A percentile compares a stretch with the other conserved stretches of the same genome.
Evolutionary conservation across 2,888 invertebrate genomes (phyloP).

Genomic region (Molorchus minor): DNA sequence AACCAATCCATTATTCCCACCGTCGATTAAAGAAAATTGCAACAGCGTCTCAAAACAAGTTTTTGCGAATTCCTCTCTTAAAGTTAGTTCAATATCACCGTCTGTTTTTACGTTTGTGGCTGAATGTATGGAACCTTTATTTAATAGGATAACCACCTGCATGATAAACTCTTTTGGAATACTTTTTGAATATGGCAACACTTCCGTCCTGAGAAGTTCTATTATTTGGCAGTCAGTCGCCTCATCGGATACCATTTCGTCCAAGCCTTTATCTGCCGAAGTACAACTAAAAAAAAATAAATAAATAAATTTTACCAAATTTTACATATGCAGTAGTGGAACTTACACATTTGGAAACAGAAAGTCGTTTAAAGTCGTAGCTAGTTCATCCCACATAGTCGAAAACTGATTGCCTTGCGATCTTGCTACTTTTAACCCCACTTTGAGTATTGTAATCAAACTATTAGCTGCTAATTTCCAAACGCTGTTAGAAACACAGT

Average conservation of each 20-base stretch:
- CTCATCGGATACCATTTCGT: slow-evolving; percentile 74
- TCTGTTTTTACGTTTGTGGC: slow-evolving; percentile 74
- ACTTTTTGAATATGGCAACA: slow-evolving; percentile 79
- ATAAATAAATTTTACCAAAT: too few relatives aligned
- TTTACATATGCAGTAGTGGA: slow-evolving; percentile 11
- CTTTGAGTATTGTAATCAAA: slow-evolving; percentile 79
- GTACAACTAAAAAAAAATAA: slow-evolving; percentile 60
- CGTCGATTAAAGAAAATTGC: slow-evolving; percentile 89
- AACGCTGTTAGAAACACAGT: slow-evolving; percentile 79
- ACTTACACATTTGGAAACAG: slow-evolving; percentile 84
- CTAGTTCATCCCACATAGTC: slow-evolving; percentile 87
- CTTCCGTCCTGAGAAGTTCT: slow-evolving; percentile 81
- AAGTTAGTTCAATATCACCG: slow-evolving; percentile 80
- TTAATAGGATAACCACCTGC: slow-evolving; percentile 82
- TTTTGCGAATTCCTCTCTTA: slow-evolving; percentile 95
- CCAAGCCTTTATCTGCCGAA: slow-evolving; percentile 68
- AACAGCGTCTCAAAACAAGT: slow-evolving; percentile 95
- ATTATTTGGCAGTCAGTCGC: slow-evolving; percentile 85
- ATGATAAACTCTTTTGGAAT: slow-evolving; percentile 85
- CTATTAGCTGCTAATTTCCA: slow-evolving; percentile 86
- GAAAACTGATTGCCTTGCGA: slow-evolving; percentile 77
- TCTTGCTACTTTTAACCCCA: slow-evolving; percentile 88
- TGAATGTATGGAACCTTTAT: slow-evolving; percentile 87
- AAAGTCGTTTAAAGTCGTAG: slow-evolving; percentile 87
- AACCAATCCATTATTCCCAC: slow-evolving; percentile 65